Conservation (phyloP, 2,888 invertebrate genomes). For the Rhimphoctona megacephalus region DNA sequence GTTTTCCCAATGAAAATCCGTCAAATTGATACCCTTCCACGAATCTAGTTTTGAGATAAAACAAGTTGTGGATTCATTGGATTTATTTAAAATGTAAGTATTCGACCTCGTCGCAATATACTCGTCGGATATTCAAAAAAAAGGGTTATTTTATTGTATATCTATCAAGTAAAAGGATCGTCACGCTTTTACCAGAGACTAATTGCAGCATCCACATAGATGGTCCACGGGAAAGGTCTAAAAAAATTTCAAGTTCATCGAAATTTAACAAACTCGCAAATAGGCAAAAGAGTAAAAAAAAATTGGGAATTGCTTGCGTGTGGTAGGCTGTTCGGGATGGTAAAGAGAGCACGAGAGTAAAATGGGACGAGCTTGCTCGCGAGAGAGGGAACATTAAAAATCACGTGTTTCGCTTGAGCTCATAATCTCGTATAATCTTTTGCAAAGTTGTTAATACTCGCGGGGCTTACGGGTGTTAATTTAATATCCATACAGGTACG, state of each 20-base stretch:
- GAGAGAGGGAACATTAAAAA: constrained; percentile 83
- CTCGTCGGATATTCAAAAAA: not conserved
- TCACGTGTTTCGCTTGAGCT: constrained; percentile 85
- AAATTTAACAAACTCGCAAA: constrained; percentile 77
- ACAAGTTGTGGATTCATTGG: too few relatives aligned
- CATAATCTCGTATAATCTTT: constrained; percentile 85
- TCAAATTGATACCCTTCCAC: too few relatives aligned
- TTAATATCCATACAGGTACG: constrained; percentile 85
- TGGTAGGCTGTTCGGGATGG: constrained; percentile 21
- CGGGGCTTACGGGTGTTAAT: constrained; percentile 85
- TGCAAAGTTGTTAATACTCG: constrained; percentile 85
- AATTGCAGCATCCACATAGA: not conserved
- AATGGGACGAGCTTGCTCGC: constrained; percentile 68
- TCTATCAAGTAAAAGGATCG: not conserved
- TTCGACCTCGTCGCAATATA: too few relatives aligned
- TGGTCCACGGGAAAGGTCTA: not conserved
- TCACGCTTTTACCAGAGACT: not conserved
- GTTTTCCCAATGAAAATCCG: not conserved
- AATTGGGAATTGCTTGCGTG: constrained; percentile 23
- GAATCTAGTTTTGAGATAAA: too few relatives aligned
- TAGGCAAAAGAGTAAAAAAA: constrained; percentile 36
- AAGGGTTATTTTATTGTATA: not conserved
- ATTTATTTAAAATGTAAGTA: too few relatives aligned
- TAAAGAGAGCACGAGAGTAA: constrained; percentile 47
- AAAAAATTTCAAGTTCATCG: constrained; percentile 55